Conservation (phyloP, 1,140 invertebrate species). For the Dreissena rostriformis region DNA sequence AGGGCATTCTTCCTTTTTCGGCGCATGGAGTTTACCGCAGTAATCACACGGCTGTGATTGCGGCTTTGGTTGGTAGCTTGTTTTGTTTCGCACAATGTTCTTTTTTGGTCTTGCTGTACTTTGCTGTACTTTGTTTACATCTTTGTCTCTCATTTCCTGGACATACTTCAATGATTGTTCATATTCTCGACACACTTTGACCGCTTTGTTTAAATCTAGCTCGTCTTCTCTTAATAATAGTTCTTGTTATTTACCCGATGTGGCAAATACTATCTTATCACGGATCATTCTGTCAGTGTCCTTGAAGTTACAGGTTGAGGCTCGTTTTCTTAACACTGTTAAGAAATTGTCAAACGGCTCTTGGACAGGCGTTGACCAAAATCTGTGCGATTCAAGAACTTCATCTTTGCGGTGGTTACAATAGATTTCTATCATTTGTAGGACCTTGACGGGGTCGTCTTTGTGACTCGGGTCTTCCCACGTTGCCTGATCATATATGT, state of each 20-base stretch:
- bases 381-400: conserved; percentile 1
- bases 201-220: too few relatives aligned
- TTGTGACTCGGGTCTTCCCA: not conserved
- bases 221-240: not conserved
- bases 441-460: not conserved
- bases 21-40: conserved; percentile 5
- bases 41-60: conserved; percentile 35
- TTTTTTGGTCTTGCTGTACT: too few relatives aligned
- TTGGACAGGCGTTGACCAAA: not conserved
- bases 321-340: not conserved
- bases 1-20: conserved; percentile 24
- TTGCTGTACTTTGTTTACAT: too few relatives aligned
- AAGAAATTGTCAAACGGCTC: not conserved
- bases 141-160: too few relatives aligned
- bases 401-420: conserved; percentile 5
- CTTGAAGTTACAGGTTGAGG: not conserved
- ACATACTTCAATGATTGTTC: too few relatives aligned
- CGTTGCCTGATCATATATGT: not conserved
- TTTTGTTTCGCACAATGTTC: too few relatives aligned
- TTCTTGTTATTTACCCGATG: not conserved
- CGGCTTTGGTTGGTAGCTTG: too few relatives aligned
- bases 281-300: conserved; percentile 6
- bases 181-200: too few relatives aligned
- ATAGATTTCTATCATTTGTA: too few relatives aligned
- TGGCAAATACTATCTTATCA: conserved; percentile 8